Base-by-base conservation (phyloP, 2,797 vertebrate species). In the Tinamus major region DNA sequence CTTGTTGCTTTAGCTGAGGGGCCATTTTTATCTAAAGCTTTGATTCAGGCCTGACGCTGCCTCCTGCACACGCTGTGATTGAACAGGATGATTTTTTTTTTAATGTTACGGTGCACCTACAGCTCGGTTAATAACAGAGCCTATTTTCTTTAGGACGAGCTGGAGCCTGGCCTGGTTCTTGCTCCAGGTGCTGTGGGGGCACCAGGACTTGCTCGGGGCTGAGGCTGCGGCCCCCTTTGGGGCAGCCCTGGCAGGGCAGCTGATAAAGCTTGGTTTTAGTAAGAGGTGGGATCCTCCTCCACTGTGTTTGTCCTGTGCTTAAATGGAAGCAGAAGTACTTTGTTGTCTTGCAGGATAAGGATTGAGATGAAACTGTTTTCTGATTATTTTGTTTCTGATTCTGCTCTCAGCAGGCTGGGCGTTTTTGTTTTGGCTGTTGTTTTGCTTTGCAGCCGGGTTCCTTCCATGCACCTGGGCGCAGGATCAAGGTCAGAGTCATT, bases 1-100 rank as follows among this genome's bases (percentile, higher is more conserved):
- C 13, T 72, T 56, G 56, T 87, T 92, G 80, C 26, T 91, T 81
- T 92, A 91, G 83, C 85, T 85, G 83, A 94, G 91, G 53, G n/a
- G 79, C 80, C 35, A 23, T 82, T 95, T 94, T 93, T 81, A 85
- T 94, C 92, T 71, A 92, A 15, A 69, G 31, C 18, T 63, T 78
- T 84, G 71, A 92, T 88, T 39, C 48, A 59, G 55, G 68, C 74
- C 21, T 18, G 1, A 21, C 56, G 59, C 21, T 42, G 70, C 55
- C 61, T 90, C 56, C 39, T 62, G 51, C 71, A 24, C 23, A 49
- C 26, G 48, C 20, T 39, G 31, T 55, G 18, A 26, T 13, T 68
- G 63, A 85, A 42, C 27, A 1, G 23, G 51, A 48, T 56, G 64
- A 56, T 37, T 78, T 63, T 79, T 72, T 48, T 49, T 48, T 48